Base-by-base conservation (phyloP, 2,888 invertebrate species). In the Linnaemya vulpina region DNA sequence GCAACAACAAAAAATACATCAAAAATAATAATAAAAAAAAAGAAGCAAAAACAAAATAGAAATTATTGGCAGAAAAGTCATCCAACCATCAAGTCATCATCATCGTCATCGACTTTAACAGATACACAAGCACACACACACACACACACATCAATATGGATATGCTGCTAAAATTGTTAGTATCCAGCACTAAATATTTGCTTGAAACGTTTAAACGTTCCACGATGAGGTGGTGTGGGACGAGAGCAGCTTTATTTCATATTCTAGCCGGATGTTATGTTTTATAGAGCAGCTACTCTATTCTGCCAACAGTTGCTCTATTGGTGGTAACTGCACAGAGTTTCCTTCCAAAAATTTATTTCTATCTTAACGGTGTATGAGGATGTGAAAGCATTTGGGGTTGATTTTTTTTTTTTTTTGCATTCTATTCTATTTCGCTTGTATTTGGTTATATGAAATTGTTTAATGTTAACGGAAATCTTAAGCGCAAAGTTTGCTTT, bases 401-500 rank as follows among this genome's bases (percentile, higher is more conserved):
- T 70, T 51, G 20, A n/a, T 53, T 67, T 58, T 60, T 60, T n/a
- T n/a, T n/a, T n/a, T n/a, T n/a, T n/a, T n/a, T n/a, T n/a, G n/a
- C n/a, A n/a, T n/a, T n/a, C n/a, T n/a, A n/a, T n/a, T n/a, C n/a
- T n/a, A 55, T 55, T 38, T 35, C 22, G 9, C 15, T 67, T 15
- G 43, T 15, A 65, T 53, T 73, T 71, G 63, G 55, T 15, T 65
- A 71, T 74, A 65, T 79, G 63, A 79, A 85, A 73, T 71, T 75
- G 78, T 79, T 85, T 78, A 71, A 75, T 82, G 30, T 79, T 40
- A 82, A 85, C 78, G 85, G 85, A 85, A 85, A 82, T 85, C 85
- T 85, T 85, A 79, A 85, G 85, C 82, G 70, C 55, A 82, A 85
- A 85, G 82, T 85, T 85, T 85, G 78, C 85, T 79, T 85, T 85